Evolutionary conservation across 2,113 vertebrate genomes (phyloP).

Genomic region (Nymphicus hollandicus): DNA sequence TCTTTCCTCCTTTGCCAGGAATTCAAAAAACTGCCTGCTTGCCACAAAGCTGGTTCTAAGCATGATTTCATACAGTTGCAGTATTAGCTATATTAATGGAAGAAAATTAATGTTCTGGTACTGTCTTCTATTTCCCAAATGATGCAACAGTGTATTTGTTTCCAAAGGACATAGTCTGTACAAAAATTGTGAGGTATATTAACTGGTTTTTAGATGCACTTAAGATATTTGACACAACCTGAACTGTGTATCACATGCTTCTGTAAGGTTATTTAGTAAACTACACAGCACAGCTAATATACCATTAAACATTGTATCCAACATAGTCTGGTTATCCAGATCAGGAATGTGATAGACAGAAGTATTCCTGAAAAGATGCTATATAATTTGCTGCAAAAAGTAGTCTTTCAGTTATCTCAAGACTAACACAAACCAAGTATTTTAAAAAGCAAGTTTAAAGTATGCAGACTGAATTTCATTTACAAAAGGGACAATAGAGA

Average conservation of each 20-base stretch:
- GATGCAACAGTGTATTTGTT: neutral
- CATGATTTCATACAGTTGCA: neutral
- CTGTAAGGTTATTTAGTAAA: neutral
- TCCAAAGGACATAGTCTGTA: neutral
- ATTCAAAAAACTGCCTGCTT: neutral
- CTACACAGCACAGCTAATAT: neutral
- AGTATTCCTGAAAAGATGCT: neutral
- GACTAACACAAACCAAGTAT: neutral
- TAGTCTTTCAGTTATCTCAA: neutral
- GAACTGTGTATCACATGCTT: neutral
- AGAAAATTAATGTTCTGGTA: neutral
- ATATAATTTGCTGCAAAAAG: neutral
- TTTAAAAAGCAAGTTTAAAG: neutral
- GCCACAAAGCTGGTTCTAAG: neutral
- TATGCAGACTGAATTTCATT: neutral
- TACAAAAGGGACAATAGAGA: neutral
- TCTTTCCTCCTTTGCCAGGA: neutral
- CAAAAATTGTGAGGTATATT: neutral
- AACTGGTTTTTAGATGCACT: neutral
- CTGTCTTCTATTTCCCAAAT: neutral
- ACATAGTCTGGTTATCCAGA: neutral
- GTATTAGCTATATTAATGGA: neutral
- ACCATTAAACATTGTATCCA: neutral
- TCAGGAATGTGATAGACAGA: neutral
- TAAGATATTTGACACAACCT: neutral